Evolutionary conservation across 2,797 vertebrate species (phyloP).

Genomic region (Spinibarbus caldwelli): DNA sequence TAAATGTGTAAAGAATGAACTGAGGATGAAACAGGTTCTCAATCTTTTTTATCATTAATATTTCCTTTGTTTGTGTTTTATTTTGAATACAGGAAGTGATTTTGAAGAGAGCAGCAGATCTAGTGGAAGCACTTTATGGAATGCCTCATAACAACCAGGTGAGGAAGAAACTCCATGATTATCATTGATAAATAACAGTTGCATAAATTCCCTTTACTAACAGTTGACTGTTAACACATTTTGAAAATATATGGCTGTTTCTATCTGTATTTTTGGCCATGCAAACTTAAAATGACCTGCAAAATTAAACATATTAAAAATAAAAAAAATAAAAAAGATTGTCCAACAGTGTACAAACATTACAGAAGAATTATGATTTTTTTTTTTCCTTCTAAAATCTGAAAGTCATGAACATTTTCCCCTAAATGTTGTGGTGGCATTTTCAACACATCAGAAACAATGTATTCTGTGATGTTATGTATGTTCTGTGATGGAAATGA

Average conservation of each 20-base stretch:
- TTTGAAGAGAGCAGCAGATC: conserved; percentile 95
- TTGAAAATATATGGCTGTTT: not conserved
- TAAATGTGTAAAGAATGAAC: conserved; percentile 24
- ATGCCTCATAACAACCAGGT: conserved; percentile 98
- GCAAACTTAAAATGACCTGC: not conserved
- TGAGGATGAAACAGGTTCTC: conserved; percentile 10
- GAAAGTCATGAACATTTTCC: too few species aligned
- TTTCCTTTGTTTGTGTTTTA: conserved; percentile 47
- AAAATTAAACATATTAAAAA: not conserved
- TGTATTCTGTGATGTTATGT: not conserved
- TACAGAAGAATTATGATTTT: not conserved
- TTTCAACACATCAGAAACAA: not conserved
- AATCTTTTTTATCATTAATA: conserved; percentile 6
- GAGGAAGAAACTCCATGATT: conserved; percentile 4
- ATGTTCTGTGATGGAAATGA: not conserved
- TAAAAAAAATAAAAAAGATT: not conserved
- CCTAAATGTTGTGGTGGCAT: not conserved
- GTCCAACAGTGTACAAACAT: not conserved
- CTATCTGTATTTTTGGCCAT: not conserved
- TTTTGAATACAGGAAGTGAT: conserved; percentile 89
- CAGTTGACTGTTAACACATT: not conserved
- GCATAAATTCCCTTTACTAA: not conserved
- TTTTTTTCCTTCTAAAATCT: fast-evolving
- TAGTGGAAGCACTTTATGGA: conserved; percentile 96
- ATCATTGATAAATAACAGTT: not conserved